Percentiles rank a stretch among this genome's conserved stretches.
Conservation (phyloP, 2,888 invertebrate species). For the Buathra laborator region DNA sequence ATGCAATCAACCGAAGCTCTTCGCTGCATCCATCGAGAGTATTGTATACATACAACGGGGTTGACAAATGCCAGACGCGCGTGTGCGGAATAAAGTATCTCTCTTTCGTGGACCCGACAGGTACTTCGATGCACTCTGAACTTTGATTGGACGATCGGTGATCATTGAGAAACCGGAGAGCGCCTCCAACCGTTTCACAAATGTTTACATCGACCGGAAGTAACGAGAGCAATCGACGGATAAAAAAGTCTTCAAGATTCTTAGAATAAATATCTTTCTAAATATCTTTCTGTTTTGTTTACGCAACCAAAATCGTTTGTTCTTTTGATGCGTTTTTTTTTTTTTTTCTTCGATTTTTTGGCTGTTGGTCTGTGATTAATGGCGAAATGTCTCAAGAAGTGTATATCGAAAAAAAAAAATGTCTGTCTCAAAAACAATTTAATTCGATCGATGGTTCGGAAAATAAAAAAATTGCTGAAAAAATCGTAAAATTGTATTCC, state of each 20-base stretch:
- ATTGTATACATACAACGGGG: conserved; percentile 2
- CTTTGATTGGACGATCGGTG: conserved; percentile 24
- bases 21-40: background rate
- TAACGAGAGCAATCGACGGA: background rate
- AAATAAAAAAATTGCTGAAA: background rate
- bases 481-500: background rate
- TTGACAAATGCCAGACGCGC: conserved; percentile 49
- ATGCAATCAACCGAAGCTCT: conserved; percentile 42
- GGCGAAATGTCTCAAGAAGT: background rate
- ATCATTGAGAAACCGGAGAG: background rate
- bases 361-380: background rate
- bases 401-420: too few species aligned
- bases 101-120: conserved; percentile 1
- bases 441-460: background rate
- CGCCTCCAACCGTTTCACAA: background rate
- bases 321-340: background rate
- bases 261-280: too few species aligned
- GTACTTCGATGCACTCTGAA: conserved; percentile 42
- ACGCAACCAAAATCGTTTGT: background rate
- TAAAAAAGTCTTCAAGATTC: background rate
- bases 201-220: conserved; percentile 14
- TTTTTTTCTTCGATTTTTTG: background rate
- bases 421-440: too few species aligned
- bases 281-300: background rate
- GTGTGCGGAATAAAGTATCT: conserved; percentile 50